Base-by-base conservation (phyloP, 2,113 vertebrate species). In the Gavia stellata region DNA sequence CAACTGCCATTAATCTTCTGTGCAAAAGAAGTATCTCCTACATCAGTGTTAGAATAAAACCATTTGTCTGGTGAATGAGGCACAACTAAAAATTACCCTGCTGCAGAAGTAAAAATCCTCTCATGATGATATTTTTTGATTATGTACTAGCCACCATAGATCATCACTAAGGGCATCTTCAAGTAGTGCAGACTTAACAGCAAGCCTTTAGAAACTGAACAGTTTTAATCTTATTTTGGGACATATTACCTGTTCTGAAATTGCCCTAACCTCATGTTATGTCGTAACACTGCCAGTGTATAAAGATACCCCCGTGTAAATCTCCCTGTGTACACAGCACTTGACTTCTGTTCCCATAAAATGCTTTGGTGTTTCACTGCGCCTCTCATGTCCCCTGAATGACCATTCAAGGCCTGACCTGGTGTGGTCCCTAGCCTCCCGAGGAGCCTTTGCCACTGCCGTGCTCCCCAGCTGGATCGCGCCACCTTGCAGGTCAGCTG, bases 1-100 rank as follows among this genome's bases (percentile, higher is more conserved):
- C 92, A 94, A 63, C 66, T 90, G 81, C 58, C 77, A 92, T 94
- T 95, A 96, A 95, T 97, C 92, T 95, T 93, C 72, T 42, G 50
- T 81, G 84, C 5, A 13, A 89, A 85, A 93, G 73, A 74, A 94
- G 49, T 45, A 89, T 88, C 75, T 87, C 68, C 67, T 81, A 26
- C 40, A 94, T 83, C 91, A 88, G 75, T 17, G 65, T 67, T 92
- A 91, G 71, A 92, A 92, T 90, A 87, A 94, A 92, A 67, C 44
- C 52, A 74, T 95, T 94, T 92, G 70, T 93, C 85, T 94, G 92
- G 65, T 63, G 94, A 91, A 92, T 88, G 77, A 95, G 74, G 92
- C 84, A 94, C 86, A 86, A 72, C 73, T 92, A 29, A 87, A 92
- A 95, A 58, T 71, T 82, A 87, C 61, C n/a, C 42, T 70, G 78